phyloP scores from a whole-genome alignment of 2,888 invertebrate species.

The Eumerus sabulonum region DNA sequence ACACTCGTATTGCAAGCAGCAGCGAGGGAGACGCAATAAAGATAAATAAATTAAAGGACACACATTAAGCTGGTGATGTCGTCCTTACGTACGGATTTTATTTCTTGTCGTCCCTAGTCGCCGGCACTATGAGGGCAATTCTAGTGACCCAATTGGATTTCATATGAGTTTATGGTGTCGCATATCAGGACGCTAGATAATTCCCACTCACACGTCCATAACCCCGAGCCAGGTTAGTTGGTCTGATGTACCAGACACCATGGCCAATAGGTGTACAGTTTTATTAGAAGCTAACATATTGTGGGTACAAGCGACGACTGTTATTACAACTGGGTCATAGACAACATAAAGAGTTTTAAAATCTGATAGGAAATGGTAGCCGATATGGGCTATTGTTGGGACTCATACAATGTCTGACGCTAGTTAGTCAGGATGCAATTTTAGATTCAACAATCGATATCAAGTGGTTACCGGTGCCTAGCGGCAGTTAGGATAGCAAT shows the following conservation, averaged over 20 bases:
- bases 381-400: slow-evolving; percentile 46
- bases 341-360: slow-evolving; percentile 49
- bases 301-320: slow-evolving; percentile 33
- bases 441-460: slow-evolving; percentile 59
- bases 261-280: slow-evolving; percentile 46
- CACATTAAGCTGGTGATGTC: slow-evolving; percentile 56
- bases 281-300: slow-evolving; percentile 52
- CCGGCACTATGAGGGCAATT: slow-evolving; percentile 41
- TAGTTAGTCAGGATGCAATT: slow-evolving; percentile 48
- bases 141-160: slow-evolving; percentile 66
- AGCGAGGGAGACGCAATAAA: slow-evolving; percentile 51
- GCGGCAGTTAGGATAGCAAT: slow-evolving; percentile 32
- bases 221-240: slow-evolving; percentile 26
- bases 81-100: slow-evolving; percentile 57
- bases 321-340: slow-evolving; percentile 37
- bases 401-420: slow-evolving; percentile 19
- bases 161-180: slow-evolving; percentile 65
- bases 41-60: slow-evolving; percentile 67
- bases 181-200: slow-evolving; percentile 64
- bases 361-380: slow-evolving; percentile 47
- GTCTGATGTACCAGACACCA: slow-evolving; percentile 3
- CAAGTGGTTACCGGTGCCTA: slow-evolving; percentile 19
- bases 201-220: slow-evolving; percentile 47
- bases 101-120: slow-evolving; percentile 48
- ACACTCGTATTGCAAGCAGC: slow-evolving; percentile 8